Base-by-base conservation (phyloP, 2,113 vertebrate genomes). In the Amphilophus citrinellus region DNA sequence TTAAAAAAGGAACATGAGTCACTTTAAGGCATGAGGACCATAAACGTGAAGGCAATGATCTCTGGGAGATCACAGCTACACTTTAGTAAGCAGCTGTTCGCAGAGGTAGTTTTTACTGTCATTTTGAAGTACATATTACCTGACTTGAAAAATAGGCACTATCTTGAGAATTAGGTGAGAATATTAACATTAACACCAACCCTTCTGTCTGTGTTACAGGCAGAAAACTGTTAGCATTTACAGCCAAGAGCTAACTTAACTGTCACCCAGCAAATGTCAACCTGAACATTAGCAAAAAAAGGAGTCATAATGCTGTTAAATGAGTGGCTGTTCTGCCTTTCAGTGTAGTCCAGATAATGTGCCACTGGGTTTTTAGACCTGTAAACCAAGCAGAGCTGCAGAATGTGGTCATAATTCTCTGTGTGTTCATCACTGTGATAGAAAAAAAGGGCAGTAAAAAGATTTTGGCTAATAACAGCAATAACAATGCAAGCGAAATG, bases 221-320 rank as follows among this genome's bases (percentile, higher is more conserved):
- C 44, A 32, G 66, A 0, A 73, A 73, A 32, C 24, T 50, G 66
- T 73, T 73, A 73, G 27, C 44, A 50, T 71, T 50, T 27, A 0
- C 17, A 32, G 50, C 30, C 44, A 53, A 42, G 44, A 20, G 44
- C 66, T 53, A 73, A 50, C 44, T 71, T 71, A 71, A 73, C 66
- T 32, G 66, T 53, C 17, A 73, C 24, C 66, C 44, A 53, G 66
- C 24, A 73, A 44, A 53, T 53, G 24, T 20, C 50, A 73, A 32
- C 66, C 44, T 53, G 50, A 73, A 24, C 66, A 53, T 32, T 71
- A 71, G 66, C 24, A 73, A 44, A 73, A 73, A 47, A 53, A 73
- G 66, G 44, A 20, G 44, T 32, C 44, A 32, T 53, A 73, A 53
- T 73, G 44, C 44, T 73, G 44, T 73, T 73, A 53, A 73, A 73